Percentiles rank a stretch among this genome's conserved stretches.
Evolutionary conservation across 2,888 invertebrate genomes (phyloP).

Genomic region (Agriotes lineatus): DNA sequence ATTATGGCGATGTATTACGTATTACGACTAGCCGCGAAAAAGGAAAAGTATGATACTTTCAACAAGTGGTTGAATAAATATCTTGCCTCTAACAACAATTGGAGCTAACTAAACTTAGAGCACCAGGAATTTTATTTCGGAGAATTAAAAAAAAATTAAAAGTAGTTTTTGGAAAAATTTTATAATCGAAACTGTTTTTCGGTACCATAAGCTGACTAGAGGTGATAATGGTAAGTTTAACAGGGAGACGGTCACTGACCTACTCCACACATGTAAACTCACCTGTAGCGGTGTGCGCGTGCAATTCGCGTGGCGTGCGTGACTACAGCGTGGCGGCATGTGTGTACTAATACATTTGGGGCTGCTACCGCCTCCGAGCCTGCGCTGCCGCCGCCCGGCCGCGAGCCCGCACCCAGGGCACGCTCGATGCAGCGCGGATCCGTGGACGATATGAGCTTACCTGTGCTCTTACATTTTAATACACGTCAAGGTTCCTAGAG

Average conservation of each 20-base stretch:
- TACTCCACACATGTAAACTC: slow-evolving; percentile 59
- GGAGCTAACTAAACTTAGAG: no score
- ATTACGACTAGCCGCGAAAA: no score
- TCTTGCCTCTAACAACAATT: no score
- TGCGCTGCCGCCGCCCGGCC: slow-evolving; percentile 54
- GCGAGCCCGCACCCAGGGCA: slow-evolving; percentile 58
- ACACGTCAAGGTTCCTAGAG: slow-evolving; percentile 5
- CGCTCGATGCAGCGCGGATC: slow-evolving; percentile 61
- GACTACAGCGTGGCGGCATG: slow-evolving; percentile 68
- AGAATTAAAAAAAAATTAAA: no score
- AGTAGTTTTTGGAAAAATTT: no score
- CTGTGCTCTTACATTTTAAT: slow-evolving; percentile 35
- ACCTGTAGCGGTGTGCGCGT: slow-evolving; percentile 65
- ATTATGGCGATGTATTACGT: no score
- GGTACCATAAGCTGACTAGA: no score
- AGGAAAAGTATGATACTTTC: no score
- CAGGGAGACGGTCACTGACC: slow-evolving; percentile 59
- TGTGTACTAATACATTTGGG: slow-evolving; percentile 69
- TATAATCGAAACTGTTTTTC: no score
- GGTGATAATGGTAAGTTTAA: neutral
- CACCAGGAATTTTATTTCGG: no score
- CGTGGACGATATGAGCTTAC: slow-evolving; percentile 48
- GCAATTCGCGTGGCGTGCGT: slow-evolving; percentile 67
- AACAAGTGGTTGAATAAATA: no score
- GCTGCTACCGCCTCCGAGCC: slow-evolving; percentile 54